Evolutionary conservation across 2,888 invertebrate genomes (phyloP).

Genomic region (Brassicogethes aeneus): DNA sequence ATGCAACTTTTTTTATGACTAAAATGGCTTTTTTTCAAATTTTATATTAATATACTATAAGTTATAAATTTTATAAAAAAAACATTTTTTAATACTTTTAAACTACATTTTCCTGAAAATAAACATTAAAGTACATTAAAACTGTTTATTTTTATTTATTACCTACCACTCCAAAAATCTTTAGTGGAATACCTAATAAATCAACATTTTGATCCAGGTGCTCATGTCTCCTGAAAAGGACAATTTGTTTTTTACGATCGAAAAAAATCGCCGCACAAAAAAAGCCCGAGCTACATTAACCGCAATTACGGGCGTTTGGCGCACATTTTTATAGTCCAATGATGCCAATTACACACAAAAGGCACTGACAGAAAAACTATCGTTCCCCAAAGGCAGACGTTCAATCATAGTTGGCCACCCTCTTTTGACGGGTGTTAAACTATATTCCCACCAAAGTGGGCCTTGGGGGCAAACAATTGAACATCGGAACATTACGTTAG

Average conservation of each 20-base stretch:
- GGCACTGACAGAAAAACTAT: slow-evolving; percentile 30
- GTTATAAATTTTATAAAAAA: too few species aligned
- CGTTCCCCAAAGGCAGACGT: slow-evolving; percentile 32
- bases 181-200: too few species aligned
- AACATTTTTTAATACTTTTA: too few species aligned
- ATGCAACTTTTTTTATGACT: too few species aligned
- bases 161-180: too few species aligned
- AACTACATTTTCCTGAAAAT: too few species aligned
- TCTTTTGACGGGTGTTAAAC: slow-evolving; percentile 30
- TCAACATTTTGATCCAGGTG: too few species aligned
- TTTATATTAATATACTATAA: too few species aligned
- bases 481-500: slow-evolving; percentile 19
- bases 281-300: slow-evolving; percentile 7
- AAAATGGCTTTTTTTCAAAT: too few species aligned
- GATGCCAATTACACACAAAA: slow-evolving; percentile 30
- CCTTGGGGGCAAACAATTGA: slow-evolving; percentile 31
- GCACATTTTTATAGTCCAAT: slow-evolving; percentile 28
- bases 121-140: too few species aligned
- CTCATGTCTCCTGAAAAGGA: slow-evolving; percentile 10
- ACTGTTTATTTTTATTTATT: too few species aligned
- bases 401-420: slow-evolving; percentile 28
- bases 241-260: slow-evolving; percentile 13
- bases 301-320: slow-evolving; percentile 13
- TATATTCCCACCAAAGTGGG: slow-evolving; percentile 30
- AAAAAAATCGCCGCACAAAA: slow-evolving; percentile 8